Conservation (phyloP, 1,140 invertebrate genomes). For the Halesus radiatus region DNA sequence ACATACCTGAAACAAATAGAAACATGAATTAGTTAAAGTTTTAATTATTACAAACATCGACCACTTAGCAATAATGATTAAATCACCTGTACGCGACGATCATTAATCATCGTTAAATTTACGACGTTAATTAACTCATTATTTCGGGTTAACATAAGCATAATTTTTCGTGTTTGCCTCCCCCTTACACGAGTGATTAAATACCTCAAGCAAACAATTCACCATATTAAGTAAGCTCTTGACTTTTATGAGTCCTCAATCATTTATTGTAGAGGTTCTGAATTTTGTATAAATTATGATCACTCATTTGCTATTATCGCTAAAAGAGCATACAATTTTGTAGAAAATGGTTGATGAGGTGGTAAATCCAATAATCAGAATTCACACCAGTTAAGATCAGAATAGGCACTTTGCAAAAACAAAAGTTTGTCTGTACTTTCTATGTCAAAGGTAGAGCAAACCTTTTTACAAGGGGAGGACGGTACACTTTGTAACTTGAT, state of each 20-base stretch:
- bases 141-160: not conserved
- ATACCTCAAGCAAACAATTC: not conserved
- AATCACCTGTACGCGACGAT: not conserved
- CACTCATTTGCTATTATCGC: not conserved
- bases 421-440: not conserved
- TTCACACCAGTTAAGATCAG: not conserved
- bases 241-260: not conserved
- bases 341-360: slow-evolving; percentile 26
- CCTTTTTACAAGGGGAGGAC: not conserved
- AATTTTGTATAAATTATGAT: not conserved
- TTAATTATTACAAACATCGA: too few relatives aligned
- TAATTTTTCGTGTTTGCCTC: not conserved
- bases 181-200: not conserved
- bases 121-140: not conserved
- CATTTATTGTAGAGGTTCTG: not conserved
- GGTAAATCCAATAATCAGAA: slow-evolving; percentile 6
- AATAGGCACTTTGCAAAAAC: not conserved
- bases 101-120: not conserved
- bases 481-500: not conserved
- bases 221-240: not conserved
- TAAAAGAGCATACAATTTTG: not conserved
- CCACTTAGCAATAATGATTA: too few relatives aligned
- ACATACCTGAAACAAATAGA: too few relatives aligned
- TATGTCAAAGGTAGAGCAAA: not conserved
- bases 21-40: too few relatives aligned